These are phyloP conservation scores for Sycophaga agraensis DNA, from an alignment of 1,140 invertebrate genomes.

Conservation along the genomic window DNA sequence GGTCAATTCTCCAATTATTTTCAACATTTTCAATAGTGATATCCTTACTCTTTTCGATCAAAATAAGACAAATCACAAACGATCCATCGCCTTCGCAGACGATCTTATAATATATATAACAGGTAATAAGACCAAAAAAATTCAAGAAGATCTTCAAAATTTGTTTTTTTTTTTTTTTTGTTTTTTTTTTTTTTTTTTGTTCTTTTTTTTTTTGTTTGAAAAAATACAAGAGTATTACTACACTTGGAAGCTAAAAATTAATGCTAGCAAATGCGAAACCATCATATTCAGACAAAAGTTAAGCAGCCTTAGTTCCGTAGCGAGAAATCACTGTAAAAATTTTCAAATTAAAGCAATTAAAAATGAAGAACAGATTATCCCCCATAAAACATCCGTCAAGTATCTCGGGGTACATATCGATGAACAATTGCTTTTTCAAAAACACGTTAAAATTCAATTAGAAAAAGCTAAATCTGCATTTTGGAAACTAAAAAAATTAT, in stretches of 20 bases:
- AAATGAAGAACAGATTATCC: too few relatives aligned
- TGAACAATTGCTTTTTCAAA: background rate
- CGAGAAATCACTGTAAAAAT: background rate
- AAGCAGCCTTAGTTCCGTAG: background rate
- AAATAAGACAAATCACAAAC: background rate
- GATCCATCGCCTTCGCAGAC: background rate
- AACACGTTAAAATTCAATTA: background rate
- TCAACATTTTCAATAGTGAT: background rate
- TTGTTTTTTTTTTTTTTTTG: too few relatives aligned
- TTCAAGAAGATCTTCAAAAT: background rate
- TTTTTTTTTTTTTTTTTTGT: too few relatives aligned
- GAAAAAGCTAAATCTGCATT: too few relatives aligned
- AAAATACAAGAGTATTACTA: background rate
- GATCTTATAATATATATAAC: too few relatives aligned
- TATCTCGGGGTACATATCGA: too few relatives aligned
- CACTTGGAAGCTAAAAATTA: background rate
- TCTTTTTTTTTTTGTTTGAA: too few relatives aligned
- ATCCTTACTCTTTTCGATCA: background rate
- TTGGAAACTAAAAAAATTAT: too few relatives aligned
- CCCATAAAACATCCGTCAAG: too few relatives aligned
- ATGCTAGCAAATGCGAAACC: background rate
- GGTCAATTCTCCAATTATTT: conserved; percentile 1
- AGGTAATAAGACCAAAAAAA: too few relatives aligned
- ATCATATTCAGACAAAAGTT: background rate
- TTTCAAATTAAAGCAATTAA: background rate